Base-by-base conservation (phyloP, 2,797 vertebrate species). In the Crocodylus rhombifer region DNA sequence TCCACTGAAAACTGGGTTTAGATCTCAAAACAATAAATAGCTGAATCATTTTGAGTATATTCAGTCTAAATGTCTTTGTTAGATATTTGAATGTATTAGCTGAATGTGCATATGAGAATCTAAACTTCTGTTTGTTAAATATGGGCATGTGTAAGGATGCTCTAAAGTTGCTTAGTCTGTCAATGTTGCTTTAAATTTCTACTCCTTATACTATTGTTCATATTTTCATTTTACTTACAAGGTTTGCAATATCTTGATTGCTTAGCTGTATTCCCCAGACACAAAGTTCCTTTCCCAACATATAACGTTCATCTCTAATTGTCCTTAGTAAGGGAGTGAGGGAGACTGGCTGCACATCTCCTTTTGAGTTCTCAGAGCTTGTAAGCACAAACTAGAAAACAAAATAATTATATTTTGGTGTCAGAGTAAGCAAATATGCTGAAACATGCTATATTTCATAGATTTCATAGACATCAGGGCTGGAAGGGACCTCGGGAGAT, bases 281-380 rank as follows among this genome's bases (percentile, higher is more conserved):
- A 65, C 95, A 97, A n/a, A 98, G 57, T 62, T 97, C 96, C 33
- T 93, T 97, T 55, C 92, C 96, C 55, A 89, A 64, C 15, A 17
- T 96, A 90, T 97, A 98, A 11, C 88, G 42, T 79, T 97, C 97
- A n/a, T 97, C 92, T 62, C 16, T 90, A 28, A 98, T 96, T 51
- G 97, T 95, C 96, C 85, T 92, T 51, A 98, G 88, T 75, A 98
- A 67, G 42, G 95, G 95, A 79, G 95, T 94, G 36, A 98, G 80
- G 74, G 93, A 96, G 83, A 98, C 25, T 1, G 84, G 83, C 21
- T 17, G 26, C n/a, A 77, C 5, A 23, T 80, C 83, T 80, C 67
- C 63, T 1, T 26, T 42, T 58, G 73, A 75, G 5, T 36, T 85
- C 11, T 88, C 93, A 79, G 91, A 95, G 80, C 64, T 94, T 61